phyloP scores from a whole-genome alignment of 2,888 invertebrate genomes.

The Oscheius myriophilus region DNA sequence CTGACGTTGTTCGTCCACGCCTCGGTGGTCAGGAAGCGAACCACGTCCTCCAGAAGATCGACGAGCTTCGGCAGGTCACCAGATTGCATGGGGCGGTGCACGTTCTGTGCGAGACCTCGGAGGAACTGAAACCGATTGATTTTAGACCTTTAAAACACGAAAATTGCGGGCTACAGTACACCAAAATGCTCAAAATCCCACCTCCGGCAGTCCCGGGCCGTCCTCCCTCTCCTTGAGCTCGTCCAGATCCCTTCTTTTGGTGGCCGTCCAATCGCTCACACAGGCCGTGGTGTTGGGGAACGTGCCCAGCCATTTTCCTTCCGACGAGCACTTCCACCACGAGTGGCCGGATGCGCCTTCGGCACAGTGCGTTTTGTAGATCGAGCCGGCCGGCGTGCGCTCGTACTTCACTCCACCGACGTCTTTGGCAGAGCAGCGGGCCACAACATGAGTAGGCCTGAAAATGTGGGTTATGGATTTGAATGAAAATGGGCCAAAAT shows the following conservation, averaged over 20 bases:
- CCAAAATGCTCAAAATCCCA: not conserved
- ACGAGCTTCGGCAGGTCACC: slow-evolving; percentile 56
- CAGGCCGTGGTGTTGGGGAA: slow-evolving; percentile 44
- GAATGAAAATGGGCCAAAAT: too few relatives aligned
- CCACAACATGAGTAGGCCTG: not conserved
- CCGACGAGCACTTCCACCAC: slow-evolving; percentile 48
- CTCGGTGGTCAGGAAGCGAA: slow-evolving; percentile 31
- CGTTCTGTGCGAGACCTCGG: slow-evolving; percentile 32
- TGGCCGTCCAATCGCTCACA: slow-evolving; percentile 37
- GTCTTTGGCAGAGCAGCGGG: slow-evolving; percentile 9
- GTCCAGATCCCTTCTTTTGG: slow-evolving; percentile 24
- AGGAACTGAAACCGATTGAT: slow-evolving; percentile 30
- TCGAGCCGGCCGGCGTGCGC: slow-evolving; percentile 22
- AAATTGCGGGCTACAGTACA: not conserved
- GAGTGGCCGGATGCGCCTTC: slow-evolving; percentile 39
- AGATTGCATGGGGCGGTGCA: slow-evolving; percentile 47
- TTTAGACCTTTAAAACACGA: not conserved
- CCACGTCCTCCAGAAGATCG: slow-evolving; percentile 39
- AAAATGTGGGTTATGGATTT: not conserved
- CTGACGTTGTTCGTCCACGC: slow-evolving; percentile 35
- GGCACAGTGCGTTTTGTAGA: slow-evolving; percentile 8
- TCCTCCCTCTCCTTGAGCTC: slow-evolving; percentile 27
- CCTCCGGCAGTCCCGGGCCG: slow-evolving; percentile 41
- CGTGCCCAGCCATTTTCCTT: slow-evolving; percentile 49
- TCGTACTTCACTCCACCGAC: slow-evolving; percentile 20